A percentile compares a stretch with the other conserved stretches of the same genome.
Conservation (phyloP, 2,888 invertebrate genomes). For the Eristalinus sepulchralis region DNA sequence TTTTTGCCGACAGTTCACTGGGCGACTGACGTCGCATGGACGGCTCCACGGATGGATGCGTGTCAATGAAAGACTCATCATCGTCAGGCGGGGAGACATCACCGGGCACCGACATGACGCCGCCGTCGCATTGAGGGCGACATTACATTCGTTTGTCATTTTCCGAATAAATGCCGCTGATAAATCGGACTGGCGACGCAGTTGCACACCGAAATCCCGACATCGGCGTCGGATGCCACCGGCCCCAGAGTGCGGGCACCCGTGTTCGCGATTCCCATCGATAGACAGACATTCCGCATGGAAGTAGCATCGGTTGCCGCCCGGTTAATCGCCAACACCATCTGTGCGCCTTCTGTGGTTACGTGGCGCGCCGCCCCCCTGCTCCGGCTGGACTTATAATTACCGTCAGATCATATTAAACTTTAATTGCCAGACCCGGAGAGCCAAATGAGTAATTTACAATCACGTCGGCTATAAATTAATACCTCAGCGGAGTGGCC, state of each 20-base stretch:
- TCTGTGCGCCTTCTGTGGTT: constrained; percentile 39
- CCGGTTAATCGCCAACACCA: constrained; percentile 46
- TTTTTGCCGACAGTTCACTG: background rate
- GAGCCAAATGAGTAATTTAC: constrained; percentile 69
- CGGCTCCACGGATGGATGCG: constrained; percentile 55
- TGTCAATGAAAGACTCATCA: constrained; percentile 67
- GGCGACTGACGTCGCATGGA: constrained; percentile 22
- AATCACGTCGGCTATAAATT: constrained; percentile 65
- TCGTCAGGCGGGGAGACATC: constrained; percentile 24
- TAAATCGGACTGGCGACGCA: constrained; percentile 47
- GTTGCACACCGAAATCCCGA: constrained; percentile 8
- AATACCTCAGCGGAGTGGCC: constrained; percentile 36
- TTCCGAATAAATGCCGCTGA: constrained; percentile 54
- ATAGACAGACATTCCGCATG: constrained; percentile 31
- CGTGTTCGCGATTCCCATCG: constrained; percentile 47
- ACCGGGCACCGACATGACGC: background rate
- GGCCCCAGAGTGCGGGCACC: constrained; percentile 3
- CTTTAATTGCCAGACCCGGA: constrained; percentile 63
- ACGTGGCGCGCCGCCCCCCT: constrained; percentile 10
- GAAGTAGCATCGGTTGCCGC: constrained; percentile 16
- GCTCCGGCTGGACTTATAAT: constrained; percentile 55
- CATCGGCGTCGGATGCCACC: constrained; percentile 4
- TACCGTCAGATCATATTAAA: constrained; percentile 66
- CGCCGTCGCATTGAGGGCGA: constrained; percentile 54
- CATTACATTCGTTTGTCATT: constrained; percentile 62